Conservation (phyloP, 2,888 invertebrate species). For the Mimas tiliae region DNA sequence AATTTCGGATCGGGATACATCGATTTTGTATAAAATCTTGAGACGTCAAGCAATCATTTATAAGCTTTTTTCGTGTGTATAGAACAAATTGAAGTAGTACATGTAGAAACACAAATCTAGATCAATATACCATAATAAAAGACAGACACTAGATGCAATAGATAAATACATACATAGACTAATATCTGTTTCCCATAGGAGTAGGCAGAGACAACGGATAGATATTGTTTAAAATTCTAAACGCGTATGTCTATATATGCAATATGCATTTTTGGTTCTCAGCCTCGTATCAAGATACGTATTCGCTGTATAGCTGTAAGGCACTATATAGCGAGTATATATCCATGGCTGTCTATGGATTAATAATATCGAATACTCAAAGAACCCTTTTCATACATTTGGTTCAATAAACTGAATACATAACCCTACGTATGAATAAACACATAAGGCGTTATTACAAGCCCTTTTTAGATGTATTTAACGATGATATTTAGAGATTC, state of each 20-base stretch:
- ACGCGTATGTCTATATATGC: neutral
- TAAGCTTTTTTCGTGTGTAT: too few species aligned
- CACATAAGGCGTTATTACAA: neutral
- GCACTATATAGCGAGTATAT: neutral
- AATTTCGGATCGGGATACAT: too few species aligned
- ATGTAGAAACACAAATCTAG: too few species aligned
- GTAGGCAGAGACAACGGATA: too few species aligned
- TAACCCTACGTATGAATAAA: constrained; percentile 2
- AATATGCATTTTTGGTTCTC: too few species aligned
- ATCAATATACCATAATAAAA: too few species aligned
- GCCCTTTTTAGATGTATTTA: neutral
- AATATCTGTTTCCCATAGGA: too few species aligned
- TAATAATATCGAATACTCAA: neutral
- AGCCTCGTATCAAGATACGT: neutral
- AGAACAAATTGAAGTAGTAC: too few species aligned
- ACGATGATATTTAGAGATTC: neutral
- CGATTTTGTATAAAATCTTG: too few species aligned
- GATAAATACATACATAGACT: too few species aligned
- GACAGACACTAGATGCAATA: too few species aligned
- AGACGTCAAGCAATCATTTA: too few species aligned
- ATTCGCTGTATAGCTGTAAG: neutral
- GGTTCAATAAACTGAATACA: constrained; percentile 12
- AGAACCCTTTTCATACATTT: neutral
- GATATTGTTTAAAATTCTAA: neutral
- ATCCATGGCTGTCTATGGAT: neutral